A percentile compares a stretch with the other conserved stretches of the same genome.
Evolutionary conservation across 2,113 vertebrate genomes (phyloP).

Genomic region (Odocoileus hemionus): DNA sequence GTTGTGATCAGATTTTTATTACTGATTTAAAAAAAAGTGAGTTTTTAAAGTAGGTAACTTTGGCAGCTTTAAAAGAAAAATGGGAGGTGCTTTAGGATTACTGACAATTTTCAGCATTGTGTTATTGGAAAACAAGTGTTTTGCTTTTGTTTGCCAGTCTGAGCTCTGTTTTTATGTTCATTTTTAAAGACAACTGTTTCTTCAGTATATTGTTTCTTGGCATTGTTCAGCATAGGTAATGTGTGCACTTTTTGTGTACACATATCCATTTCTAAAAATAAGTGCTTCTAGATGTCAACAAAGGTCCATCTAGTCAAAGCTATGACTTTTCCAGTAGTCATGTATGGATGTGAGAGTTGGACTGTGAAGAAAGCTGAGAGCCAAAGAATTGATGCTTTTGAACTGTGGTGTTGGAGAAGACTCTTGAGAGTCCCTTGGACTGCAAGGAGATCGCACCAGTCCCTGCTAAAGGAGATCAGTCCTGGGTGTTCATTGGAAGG

Average conservation of each 20-base stretch:
- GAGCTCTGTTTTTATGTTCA: slow-evolving; percentile 80
- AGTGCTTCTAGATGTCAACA: slow-evolving; percentile 89
- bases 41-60: slow-evolving; percentile 83
- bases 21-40: slow-evolving; percentile 81
- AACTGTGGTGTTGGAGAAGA: neutral
- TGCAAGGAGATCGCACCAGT: neutral
- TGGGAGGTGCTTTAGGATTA: slow-evolving; percentile 80
- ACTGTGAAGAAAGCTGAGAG: neutral
- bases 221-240: slow-evolving; percentile 87
- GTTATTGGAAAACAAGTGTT: slow-evolving; percentile 81
- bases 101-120: slow-evolving; percentile 79
- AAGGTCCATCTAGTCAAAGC: neutral
- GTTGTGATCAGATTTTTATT: slow-evolving; percentile 87
- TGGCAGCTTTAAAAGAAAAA: slow-evolving; percentile 85
- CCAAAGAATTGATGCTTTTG: neutral
- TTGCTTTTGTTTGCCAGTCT: slow-evolving; percentile 84
- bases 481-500: neutral
- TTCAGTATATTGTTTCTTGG: slow-evolving; percentile 83
- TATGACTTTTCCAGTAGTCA: neutral
- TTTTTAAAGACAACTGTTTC: slow-evolving; percentile 83
- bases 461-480: neutral
- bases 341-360: neutral
- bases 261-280: slow-evolving; percentile 92
- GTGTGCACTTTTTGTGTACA: slow-evolving; percentile 84
- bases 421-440: neutral